phyloP scores from a whole-genome alignment of 2,797 vertebrate species.

The Clamator glandarius region DNA sequence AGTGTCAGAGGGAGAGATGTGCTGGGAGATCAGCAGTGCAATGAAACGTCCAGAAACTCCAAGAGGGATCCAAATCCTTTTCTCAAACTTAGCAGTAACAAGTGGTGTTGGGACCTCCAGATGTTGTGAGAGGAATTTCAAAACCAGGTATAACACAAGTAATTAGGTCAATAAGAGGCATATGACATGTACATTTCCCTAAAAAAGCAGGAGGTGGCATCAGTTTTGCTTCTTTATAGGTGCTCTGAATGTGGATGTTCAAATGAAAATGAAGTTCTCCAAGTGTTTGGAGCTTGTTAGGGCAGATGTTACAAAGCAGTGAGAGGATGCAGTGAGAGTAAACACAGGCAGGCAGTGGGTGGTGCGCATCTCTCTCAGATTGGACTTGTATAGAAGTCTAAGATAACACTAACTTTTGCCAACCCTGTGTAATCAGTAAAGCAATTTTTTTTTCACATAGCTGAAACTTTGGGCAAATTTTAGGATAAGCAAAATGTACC shows the following conservation, averaged over 20 bases:
- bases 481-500: background rate
- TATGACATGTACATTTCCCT: accelerated
- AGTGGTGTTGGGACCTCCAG: background rate
- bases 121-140: background rate
- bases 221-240: background rate
- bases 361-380: background rate
- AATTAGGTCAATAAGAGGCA: background rate
- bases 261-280: background rate
- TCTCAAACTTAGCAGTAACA: background rate
- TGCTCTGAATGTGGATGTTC: background rate
- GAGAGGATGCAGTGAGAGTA: accelerated
- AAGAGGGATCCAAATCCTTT: background rate
- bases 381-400: background rate
- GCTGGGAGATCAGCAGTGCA: background rate
- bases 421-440: background rate
- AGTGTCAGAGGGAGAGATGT: background rate
- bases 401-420: background rate
- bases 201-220: background rate
- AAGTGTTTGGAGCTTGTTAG: background rate
- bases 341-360: background rate
- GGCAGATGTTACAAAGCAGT: background rate
- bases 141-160: background rate
- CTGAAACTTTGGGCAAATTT: background rate
- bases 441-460: background rate
- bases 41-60: background rate